Base-by-base conservation (phyloP, 2,113 vertebrate species). In the Amia ocellicauda region DNA sequence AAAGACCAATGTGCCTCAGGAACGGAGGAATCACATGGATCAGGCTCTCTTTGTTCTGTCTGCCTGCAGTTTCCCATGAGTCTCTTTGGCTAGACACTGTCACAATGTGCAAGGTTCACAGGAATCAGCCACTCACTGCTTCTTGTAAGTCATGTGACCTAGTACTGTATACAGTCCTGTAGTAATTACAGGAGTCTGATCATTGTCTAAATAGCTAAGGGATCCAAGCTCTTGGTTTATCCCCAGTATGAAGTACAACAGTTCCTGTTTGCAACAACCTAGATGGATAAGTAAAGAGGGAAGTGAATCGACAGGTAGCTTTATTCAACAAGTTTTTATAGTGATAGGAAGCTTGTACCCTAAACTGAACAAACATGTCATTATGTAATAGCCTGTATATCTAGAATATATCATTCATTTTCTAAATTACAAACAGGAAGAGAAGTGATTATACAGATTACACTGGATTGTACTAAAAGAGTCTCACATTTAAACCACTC, bases 81-180 rank as follows among this genome's bases (percentile, higher is more conserved):
- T 64, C 70, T 24, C 9, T 62, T 66, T 66, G 63, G 63, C 66
- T 61, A 69, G 45, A 40, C 64, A 70, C 63, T 71, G 68, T 62
- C 68, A 73, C 65, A 45, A 17, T 66, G 68, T 58, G 54, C 64
- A 71, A 63, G 66, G 64, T 73, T 67, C 58, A 58, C 64, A 71
- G 60, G 66, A 61, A 71, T 67, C 58, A 58, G 54, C 64, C 65
- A 70, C 69, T 70, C 58, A 41, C 28, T 67, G 49, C 17, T 50
- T 26, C 42, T 58, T 51, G 29, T 36, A 42, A 19, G 42, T 66
- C 65, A 75, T 41, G 53, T 70, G 72, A 78, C 19, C n/a, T 23
- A 7, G 16, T 56, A 60, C 42, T 60, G 22, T 68, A 58, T 67
- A 68, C 66, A 67, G 63, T 64, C 13, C 9, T 24, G 10, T 40